phyloP scores from a whole-genome alignment of 2,113 vertebrate genomes.

The human region GRCh38 chrX:136895501-136896000 shows the following conservation, averaged over 20 bases:
- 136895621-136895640: slow-evolving; percentile 10
- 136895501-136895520: not conserved
- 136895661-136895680: not conserved
- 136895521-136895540: not conserved
- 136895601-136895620: not conserved
- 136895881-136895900: no score
- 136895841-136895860: not conserved
- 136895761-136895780: not conserved
- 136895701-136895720: not conserved
- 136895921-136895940: no score
- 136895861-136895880: not conserved
- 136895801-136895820: not conserved
- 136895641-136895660: not conserved
- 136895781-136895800: not conserved
- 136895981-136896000: no score
- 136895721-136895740: not conserved
- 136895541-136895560: not conserved
- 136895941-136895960: no score
- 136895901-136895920: no score
- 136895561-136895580: not conserved
- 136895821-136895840: not conserved
- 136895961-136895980: no score
- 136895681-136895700: not conserved
- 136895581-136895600: not conserved
- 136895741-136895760: not conserved